Conservation (phyloP, 2,113 vertebrate species). For the Bambusicola thoracicus region DNA sequence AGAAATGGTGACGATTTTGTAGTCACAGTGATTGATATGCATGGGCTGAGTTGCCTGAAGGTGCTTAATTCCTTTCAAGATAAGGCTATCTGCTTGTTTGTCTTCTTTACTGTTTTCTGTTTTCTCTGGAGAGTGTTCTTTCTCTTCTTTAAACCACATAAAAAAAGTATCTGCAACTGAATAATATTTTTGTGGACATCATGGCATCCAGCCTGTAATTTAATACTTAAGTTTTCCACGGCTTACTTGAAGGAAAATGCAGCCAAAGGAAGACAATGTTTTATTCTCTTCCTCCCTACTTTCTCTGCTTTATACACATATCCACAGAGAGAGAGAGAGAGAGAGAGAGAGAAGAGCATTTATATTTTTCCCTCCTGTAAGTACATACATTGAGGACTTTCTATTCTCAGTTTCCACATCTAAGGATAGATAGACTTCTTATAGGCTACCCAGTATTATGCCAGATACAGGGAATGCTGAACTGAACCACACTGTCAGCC, state of each 20-base stretch:
- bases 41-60: not conserved
- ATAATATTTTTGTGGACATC: not conserved
- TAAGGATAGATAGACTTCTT: not conserved
- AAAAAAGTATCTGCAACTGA: not conserved
- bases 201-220: not conserved
- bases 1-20: not conserved
- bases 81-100: not conserved
- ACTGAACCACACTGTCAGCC: not conserved
- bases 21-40: not conserved
- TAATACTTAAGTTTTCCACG: not conserved
- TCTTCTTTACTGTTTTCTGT: not conserved
- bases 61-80: not conserved
- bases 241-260: not conserved
- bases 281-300: not conserved
- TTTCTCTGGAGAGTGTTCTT: not conserved
- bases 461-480: not conserved
- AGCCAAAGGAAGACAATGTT: accelerated
- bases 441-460: not conserved
- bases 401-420: not conserved
- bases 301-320: not conserved
- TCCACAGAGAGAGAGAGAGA: not conserved
- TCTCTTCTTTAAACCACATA: not conserved
- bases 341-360: not conserved
- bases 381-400: not conserved
- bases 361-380: not conserved